A percentile compares a stretch with the other conserved stretches of the same genome.
phyloP scores from a whole-genome alignment of 1,140 invertebrate genomes.

The Euwallacea fornicatus region DNA sequence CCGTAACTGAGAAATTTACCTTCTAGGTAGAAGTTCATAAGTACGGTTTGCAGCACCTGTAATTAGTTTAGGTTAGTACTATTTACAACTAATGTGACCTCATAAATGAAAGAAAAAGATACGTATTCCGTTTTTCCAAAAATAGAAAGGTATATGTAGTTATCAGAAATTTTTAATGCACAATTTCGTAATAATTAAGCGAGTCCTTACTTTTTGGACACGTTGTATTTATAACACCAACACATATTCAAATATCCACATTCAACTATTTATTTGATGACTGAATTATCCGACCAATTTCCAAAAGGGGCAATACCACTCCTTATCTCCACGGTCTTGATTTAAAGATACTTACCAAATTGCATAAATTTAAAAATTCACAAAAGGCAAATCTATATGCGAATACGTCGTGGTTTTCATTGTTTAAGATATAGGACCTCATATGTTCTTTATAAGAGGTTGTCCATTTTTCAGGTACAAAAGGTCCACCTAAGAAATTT shows the following conservation, averaged over 20 bases:
- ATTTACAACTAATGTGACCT: no score
- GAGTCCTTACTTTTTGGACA: no score
- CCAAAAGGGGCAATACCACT: no score
- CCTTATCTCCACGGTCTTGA: no score
- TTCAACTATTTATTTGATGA: no score
- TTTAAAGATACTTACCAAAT: constrained; percentile 60
- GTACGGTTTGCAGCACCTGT: constrained; percentile 63
- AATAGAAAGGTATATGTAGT: neutral
- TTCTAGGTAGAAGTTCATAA: constrained; percentile 73
- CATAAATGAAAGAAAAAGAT: no score
- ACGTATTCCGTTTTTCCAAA: no score
- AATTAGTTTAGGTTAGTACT: constrained; percentile 23
- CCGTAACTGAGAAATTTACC: constrained; percentile 74
- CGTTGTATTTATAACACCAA: no score
- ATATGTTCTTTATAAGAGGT: constrained; percentile 57
- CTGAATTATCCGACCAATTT: no score
- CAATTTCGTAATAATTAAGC: constrained; percentile 34
- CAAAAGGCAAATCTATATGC: constrained; percentile 68
- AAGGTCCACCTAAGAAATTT: constrained; percentile 51
- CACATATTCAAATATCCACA: no score
- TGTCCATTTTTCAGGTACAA: constrained; percentile 60
- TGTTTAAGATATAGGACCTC: constrained; percentile 57
- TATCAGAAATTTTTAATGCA: neutral
- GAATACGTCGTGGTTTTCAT: constrained; percentile 67
- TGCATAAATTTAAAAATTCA: constrained; percentile 71